Evolutionary conservation across 2,797 vertebrate genomes (phyloP), one percentile per base, ranked within the genome.

Genomic region (Luscinia megarhynchos): DNA sequence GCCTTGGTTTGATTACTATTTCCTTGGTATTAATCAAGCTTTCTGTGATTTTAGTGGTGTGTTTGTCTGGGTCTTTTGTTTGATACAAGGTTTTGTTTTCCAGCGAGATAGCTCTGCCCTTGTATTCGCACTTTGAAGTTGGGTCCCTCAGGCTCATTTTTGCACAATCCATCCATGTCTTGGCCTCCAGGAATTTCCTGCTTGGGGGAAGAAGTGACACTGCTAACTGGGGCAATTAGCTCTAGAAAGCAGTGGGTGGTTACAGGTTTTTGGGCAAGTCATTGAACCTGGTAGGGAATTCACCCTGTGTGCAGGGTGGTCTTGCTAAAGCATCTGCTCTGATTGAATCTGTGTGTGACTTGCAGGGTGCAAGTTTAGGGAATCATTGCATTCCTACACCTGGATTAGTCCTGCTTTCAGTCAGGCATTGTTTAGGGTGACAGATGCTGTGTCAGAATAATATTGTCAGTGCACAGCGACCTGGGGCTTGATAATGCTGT

Each of bases 141-240:
- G 38, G 38, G 38, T 38, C 38, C 21, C 32, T 29, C 50, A 41
- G 58, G 22, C 34, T 74, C 9, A 10, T 51, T 85, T 62, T 45
- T 36, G 26, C 38, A 41, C 14, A 43, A 6, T 38, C 53, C 9
- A 27, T 62, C 38, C 14, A 10, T 27, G 20, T 48, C 58, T 75
- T 77, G 23, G 41, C 36, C 26, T n/a, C 32, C 4, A 45, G 72
- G 36, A 75, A 43, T 78, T 76, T 77, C 53, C 83, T 85, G 15
- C 50, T 59, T 80, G 66, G 53, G 24, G 77, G 22, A 34, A 32
- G 26, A 59, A n/a, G 32, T 9, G 9, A 21, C 3, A 5, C 36
- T 63, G 51, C 50, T 21, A 45, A 0, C 0, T 74, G 63, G 40
- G 7, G 57, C 23, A 66, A 20, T 36, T 66, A 5, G 5, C 15